A percentile compares a stretch with the other conserved stretches of the same genome.
Conservation (phyloP, 2,797 vertebrate genomes). For the Acropternis orthonyx region DNA sequence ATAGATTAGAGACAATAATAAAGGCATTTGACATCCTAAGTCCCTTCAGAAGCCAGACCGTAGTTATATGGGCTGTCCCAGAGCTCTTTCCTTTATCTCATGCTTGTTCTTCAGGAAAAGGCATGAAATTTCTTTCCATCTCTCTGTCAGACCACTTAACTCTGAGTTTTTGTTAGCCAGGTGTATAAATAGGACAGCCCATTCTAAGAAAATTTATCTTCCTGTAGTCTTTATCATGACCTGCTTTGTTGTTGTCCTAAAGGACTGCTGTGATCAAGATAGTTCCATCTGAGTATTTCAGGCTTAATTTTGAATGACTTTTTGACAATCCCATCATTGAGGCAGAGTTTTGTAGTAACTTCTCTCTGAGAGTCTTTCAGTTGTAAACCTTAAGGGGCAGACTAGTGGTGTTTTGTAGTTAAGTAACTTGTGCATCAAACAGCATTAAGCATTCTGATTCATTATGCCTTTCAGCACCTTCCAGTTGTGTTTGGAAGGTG, state of each 20-base stretch:
- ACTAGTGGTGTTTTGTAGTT: background rate
- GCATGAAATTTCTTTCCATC: background rate
- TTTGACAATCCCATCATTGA: background rate
- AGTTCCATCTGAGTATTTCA: background rate
- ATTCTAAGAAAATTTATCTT: background rate
- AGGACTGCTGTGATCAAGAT: background rate
- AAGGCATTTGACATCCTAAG: background rate
- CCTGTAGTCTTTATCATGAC: background rate
- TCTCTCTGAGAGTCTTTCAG: background rate
- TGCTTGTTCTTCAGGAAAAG: background rate
- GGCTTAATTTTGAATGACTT: background rate
- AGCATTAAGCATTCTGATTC: background rate
- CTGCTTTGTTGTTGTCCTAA: background rate
- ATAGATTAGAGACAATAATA: background rate
- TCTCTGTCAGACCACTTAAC: background rate
- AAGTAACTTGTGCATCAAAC: background rate
- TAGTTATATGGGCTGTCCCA: background rate
- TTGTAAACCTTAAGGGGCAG: background rate
- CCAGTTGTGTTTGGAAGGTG: background rate
- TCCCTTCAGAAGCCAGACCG: background rate
- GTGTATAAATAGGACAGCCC: background rate
- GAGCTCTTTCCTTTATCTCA: background rate
- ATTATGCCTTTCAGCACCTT: background rate
- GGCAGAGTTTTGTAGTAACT: background rate
- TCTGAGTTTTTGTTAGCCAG: background rate